Percentiles rank a stretch among this genome's conserved stretches.
Conservation (phyloP, 2,113 vertebrate species). For the Platichthys stellatus region DNA sequence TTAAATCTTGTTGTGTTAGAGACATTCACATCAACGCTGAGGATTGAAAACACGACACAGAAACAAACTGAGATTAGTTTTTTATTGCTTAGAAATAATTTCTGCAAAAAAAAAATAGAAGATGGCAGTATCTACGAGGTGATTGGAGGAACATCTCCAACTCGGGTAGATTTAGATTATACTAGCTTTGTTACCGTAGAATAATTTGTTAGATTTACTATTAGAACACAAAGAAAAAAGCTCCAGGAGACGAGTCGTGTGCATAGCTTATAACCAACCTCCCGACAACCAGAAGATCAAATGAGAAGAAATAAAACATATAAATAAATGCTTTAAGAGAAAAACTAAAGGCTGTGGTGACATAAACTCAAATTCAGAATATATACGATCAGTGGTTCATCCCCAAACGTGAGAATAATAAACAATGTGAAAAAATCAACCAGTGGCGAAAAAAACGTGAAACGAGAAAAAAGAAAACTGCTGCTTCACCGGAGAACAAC, state of each 20-base stretch:
- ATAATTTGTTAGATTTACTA: conserved; percentile 66
- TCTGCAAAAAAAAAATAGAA: conserved; percentile 31
- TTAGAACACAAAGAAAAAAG: conserved; percentile 26
- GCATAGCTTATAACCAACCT: conserved; percentile 74
- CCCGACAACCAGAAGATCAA: conserved; percentile 11
- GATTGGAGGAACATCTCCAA: conserved; percentile 27
- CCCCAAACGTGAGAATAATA: conserved; percentile 52
- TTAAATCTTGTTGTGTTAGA: too few species aligned
- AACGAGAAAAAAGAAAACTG: background rate
- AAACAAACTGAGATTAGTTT: conserved; percentile 27
- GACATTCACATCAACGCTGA: background rate
- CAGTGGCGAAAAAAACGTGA: too few species aligned
- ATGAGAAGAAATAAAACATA: conserved; percentile 12
- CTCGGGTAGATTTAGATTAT: conserved; percentile 43
- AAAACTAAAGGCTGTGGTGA: conserved; percentile 33
- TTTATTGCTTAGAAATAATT: conserved; percentile 50
- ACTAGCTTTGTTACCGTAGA: conserved; percentile 55
- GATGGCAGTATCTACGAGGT: background rate
- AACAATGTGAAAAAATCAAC: background rate
- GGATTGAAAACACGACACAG: conserved; percentile 1
- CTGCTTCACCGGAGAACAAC: background rate
- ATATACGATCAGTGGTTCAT: conserved; percentile 65
- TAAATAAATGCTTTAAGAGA: conserved; percentile 60
- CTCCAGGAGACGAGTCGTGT: conserved; percentile 58
- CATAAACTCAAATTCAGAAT: conserved; percentile 40